Percentiles rank a stretch among this genome's conserved stretches.
Evolutionary conservation across 2,113 vertebrate genomes (phyloP).

Genomic region (Apteryx owenii): DNA sequence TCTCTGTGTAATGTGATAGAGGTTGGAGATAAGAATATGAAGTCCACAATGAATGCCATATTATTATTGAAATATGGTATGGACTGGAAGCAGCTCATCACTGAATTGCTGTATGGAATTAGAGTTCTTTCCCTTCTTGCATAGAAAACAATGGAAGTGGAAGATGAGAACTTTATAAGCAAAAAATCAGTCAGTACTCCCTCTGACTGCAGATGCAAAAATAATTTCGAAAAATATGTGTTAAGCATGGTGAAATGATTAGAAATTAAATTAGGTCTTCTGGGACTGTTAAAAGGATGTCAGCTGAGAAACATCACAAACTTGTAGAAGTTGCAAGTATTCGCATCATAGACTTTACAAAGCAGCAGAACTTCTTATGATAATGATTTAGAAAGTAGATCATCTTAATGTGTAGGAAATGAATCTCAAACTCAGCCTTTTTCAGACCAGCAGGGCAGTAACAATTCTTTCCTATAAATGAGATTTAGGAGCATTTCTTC

Average conservation of each 20-base stretch:
- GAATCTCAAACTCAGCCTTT: constrained; percentile 28
- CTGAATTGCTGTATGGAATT: neutral
- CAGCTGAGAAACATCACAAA: constrained; percentile 55
- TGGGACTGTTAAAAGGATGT: constrained; percentile 51
- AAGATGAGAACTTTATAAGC: constrained; percentile 37
- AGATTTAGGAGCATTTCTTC: neutral
- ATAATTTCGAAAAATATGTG: constrained; percentile 43
- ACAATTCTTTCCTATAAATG: neutral
- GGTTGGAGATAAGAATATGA: neutral
- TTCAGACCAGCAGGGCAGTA: neutral
- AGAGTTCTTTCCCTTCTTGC: neutral
- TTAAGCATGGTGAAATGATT: constrained; percentile 48
- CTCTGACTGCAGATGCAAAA: constrained; percentile 31
- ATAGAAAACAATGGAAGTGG: constrained; percentile 13
- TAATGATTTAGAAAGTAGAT: constrained; percentile 23
- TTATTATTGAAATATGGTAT: neutral
- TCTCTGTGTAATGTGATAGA: neutral
- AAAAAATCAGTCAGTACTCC: constrained; percentile 32
- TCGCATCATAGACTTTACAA: constrained; percentile 28
- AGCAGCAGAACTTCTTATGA: constrained; percentile 33
- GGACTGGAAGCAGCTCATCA: constrained; percentile 20
- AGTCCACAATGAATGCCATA: neutral
- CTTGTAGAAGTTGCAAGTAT: constrained; percentile 28
- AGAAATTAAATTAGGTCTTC: constrained; percentile 57
- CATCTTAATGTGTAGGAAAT: neutral